Percentiles rank a stretch among this genome's conserved stretches.
phyloP scores from a whole-genome alignment of 2,888 invertebrate genomes.

The Diaperis boleti region DNA sequence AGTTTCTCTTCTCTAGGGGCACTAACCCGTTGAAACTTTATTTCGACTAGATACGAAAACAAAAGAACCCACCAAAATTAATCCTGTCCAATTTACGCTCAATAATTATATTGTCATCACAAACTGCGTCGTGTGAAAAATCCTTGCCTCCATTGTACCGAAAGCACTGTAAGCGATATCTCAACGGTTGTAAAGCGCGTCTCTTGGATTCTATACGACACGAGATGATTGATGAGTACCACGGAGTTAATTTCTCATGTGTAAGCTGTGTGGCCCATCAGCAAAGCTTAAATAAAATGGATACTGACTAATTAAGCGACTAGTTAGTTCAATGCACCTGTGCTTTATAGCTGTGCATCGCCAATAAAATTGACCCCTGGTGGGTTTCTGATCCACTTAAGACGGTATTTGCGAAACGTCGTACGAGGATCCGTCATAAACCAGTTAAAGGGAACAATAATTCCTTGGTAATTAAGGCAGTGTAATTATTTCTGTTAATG shows the following conservation, averaged over 20 bases:
- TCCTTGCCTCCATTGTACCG: conserved; percentile 14
- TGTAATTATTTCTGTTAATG: conserved; percentile 64
- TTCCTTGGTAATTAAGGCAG: conserved; percentile 50
- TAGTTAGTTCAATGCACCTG: conserved; percentile 47
- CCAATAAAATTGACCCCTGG: conserved; percentile 37
- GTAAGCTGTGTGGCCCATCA: conserved; percentile 51
- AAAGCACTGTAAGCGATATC: conserved; percentile 25
- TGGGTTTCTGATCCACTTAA: conserved; percentile 36
- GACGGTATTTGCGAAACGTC: conserved; percentile 30
- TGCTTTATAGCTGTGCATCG: conserved; percentile 35
- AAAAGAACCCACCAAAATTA: too few relatives aligned
- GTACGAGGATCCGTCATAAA: conserved; percentile 39
- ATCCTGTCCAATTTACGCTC: too few relatives aligned
- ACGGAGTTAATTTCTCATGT: conserved; percentile 49
- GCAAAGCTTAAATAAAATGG: conserved; percentile 46
- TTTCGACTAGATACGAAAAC: too few relatives aligned
- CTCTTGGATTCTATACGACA: conserved; percentile 43
- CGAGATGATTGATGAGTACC: conserved; percentile 51
- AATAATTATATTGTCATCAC: conserved; percentile 28
- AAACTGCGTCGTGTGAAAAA: conserved; percentile 16
- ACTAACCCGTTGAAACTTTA: too few relatives aligned
- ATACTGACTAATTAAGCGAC: conserved; percentile 50
- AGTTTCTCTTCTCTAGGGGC: too few relatives aligned
- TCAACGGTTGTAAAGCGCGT: conserved; percentile 10
- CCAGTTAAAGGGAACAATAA: conserved; percentile 47